These are phyloP conservation scores for Tapera naevia DNA, from an alignment of 2,797 vertebrate species.

Conservation along the genomic window DNA sequence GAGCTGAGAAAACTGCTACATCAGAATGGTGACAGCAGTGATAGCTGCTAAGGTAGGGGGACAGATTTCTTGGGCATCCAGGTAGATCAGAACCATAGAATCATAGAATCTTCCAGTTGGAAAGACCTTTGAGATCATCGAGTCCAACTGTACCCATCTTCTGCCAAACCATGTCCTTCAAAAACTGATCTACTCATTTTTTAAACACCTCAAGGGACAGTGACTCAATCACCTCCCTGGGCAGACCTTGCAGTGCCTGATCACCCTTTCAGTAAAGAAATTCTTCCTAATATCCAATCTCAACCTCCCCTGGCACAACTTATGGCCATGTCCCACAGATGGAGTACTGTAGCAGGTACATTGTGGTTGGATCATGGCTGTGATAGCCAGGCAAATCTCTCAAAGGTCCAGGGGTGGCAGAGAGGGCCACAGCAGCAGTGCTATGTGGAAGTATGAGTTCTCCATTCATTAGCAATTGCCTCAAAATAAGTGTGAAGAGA, in stretches of 20 bases:
- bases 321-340: background rate
- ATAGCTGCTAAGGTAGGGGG: background rate
- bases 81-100: too few relatives aligned
- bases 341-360: background rate
- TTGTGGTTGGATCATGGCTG: fast-evolving
- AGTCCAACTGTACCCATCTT: too few relatives aligned
- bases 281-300: too few relatives aligned
- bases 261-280: too few relatives aligned
- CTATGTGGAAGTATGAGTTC: background rate
- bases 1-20: background rate
- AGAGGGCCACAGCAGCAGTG: background rate
- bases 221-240: too few relatives aligned
- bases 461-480: background rate
- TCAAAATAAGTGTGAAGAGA: background rate
- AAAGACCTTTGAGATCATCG: too few relatives aligned
- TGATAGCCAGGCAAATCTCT: background rate
- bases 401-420: background rate
- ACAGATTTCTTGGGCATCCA: background rate
- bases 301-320: too few relatives aligned
- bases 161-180: too few relatives aligned
- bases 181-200: too few relatives aligned
- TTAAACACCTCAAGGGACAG: too few relatives aligned
- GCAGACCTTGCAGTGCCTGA: too few relatives aligned
- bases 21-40: background rate
- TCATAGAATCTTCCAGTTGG: too few relatives aligned